A percentile compares a stretch with the other conserved stretches of the same genome.
These are phyloP conservation scores for Odiellus spinosus DNA, from an alignment of 2,888 invertebrate genomes.

Conservation along the genomic window DNA sequence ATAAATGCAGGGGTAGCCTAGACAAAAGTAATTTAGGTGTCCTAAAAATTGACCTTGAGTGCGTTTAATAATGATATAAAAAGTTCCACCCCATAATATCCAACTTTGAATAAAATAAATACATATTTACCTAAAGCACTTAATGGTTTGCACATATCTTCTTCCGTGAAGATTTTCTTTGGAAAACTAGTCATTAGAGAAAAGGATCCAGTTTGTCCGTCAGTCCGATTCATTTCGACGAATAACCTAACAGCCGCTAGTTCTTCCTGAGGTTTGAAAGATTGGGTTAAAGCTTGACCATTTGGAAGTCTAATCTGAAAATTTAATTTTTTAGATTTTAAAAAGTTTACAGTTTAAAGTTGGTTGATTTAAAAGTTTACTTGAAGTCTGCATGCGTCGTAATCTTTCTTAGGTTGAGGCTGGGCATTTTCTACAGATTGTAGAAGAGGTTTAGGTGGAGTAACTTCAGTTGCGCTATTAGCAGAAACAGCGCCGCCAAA, in stretches of 20 bases:
- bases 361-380: neutral
- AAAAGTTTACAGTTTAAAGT: neutral
- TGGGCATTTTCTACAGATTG: conserved; percentile 4
- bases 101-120: no score
- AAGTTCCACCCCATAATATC: no score
- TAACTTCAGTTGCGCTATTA: conserved; percentile 1
- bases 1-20: no score
- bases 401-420: conserved; percentile 16
- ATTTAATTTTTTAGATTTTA: neutral
- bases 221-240: conserved; percentile 65
- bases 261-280: conserved; percentile 69
- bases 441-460: conserved; percentile 8
- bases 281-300: conserved; percentile 53
- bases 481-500: conserved; percentile 26
- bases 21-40: no score
- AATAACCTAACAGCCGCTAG: conserved; percentile 77
- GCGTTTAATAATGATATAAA: no score
- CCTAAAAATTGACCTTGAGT: no score
- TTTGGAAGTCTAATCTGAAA: conserved; percentile 50
- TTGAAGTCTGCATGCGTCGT: conserved; percentile 13
- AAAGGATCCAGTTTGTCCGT: conserved; percentile 44
- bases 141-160: conserved; percentile 77
- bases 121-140: conserved; percentile 50
- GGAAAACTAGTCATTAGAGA: conserved; percentile 84
- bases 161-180: conserved; percentile 61